Percentiles rank a stretch among this genome's conserved stretches.
Evolutionary conservation across 2,113 vertebrate species (phyloP).

Genomic region (Hippoglossus stenolepis): DNA sequence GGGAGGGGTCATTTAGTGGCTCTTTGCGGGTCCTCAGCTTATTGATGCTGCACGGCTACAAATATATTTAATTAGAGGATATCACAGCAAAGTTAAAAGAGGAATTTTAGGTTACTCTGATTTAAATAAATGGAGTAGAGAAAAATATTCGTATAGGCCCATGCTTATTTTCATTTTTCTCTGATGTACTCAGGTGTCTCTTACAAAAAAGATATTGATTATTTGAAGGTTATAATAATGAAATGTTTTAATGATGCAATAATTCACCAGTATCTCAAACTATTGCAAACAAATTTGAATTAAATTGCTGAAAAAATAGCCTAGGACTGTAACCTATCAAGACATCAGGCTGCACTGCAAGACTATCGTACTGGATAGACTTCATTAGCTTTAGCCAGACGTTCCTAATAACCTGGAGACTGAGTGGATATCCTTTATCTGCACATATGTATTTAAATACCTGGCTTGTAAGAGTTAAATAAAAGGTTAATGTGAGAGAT

Average conservation of each 20-base stretch:
- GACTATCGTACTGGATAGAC: neutral
- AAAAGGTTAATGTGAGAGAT: neutral
- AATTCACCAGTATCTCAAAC: no score
- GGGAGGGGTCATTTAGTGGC: conserved; percentile 11
- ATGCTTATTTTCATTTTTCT: no score
- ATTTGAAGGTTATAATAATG: neutral
- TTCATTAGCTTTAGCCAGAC: neutral
- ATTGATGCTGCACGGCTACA: neutral
- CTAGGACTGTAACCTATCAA: no score
- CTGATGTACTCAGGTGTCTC: no score
- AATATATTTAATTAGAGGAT: neutral
- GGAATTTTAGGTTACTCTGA: neutral
- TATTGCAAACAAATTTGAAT: no score
- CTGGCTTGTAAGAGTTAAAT: neutral
- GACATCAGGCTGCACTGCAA: no score
- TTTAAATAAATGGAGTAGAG: no score
- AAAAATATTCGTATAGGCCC: no score
- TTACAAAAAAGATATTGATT: no score
- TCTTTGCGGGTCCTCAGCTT: conserved; percentile 32
- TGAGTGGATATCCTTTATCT: neutral
- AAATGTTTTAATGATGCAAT: neutral
- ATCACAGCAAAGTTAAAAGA: neutral
- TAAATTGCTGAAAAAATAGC: no score
- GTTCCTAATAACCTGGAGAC: neutral
- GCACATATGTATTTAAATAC: neutral